These are phyloP conservation scores for Formica selysi DNA, from an alignment of 1,140 invertebrate genomes.

Conservation along the genomic window DNA sequence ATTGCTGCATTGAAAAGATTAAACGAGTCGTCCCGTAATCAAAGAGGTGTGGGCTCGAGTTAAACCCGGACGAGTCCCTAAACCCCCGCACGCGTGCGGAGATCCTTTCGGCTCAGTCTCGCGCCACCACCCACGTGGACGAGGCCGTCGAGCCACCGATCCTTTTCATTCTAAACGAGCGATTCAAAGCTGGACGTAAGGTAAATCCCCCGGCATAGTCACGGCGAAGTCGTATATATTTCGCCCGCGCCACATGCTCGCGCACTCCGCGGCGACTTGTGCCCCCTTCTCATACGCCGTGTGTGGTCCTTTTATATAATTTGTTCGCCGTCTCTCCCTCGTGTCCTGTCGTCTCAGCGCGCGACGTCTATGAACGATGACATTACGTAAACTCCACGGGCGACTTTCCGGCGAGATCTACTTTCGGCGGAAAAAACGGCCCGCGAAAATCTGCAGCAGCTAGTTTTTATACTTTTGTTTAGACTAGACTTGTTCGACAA, in stretches of 20 bases:
- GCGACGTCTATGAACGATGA: constrained; percentile 48
- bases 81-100: constrained; percentile 72
- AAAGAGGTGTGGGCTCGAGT: constrained; percentile 20
- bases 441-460: background rate
- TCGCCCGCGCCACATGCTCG: constrained; percentile 75
- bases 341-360: constrained; percentile 34
- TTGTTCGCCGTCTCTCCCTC: constrained; percentile 68
- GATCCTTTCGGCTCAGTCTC: constrained; percentile 80
- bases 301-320: constrained; percentile 84
- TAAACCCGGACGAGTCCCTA: constrained; percentile 73
- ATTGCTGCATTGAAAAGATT: constrained; percentile 16
- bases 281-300: constrained; percentile 72
- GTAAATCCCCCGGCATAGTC: constrained; percentile 82
- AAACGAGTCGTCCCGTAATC: constrained; percentile 45
- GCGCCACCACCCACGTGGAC: constrained; percentile 80
- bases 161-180: constrained; percentile 84
- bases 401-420: constrained; percentile 16
- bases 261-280: constrained; percentile 66
- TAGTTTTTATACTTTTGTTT: background rate
- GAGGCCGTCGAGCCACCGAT: constrained; percentile 79
- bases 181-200: constrained; percentile 81
- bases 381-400: constrained; percentile 53
- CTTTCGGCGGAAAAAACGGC: background rate
- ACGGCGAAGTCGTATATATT: constrained; percentile 82
- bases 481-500: background rate